These are phyloP conservation scores for Drosophila tristis DNA, from an alignment of 1,140 invertebrate genomes.

Conservation along the genomic window DNA sequence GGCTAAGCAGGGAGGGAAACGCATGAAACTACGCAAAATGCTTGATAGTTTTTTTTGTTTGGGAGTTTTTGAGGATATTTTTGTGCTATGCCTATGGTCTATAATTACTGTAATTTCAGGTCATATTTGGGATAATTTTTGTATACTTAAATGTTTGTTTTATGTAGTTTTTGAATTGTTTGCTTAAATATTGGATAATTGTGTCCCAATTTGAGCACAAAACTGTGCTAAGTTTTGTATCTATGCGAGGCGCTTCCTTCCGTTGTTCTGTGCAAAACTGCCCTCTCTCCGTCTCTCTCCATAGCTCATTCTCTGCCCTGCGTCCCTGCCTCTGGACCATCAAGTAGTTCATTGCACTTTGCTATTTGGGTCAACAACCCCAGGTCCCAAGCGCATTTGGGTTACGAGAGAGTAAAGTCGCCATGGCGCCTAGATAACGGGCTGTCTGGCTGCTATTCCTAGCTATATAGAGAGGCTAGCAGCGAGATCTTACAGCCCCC, in stretches of 20 bases:
- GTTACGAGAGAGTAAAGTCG: conserved; percentile 32
- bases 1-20: background rate
- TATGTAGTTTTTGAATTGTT: too few species aligned
- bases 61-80: background rate
- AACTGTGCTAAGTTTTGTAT: conserved; percentile 1
- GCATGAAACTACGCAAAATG: background rate
- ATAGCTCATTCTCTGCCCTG: too few species aligned
- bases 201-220: background rate
- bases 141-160: too few species aligned
- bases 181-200: background rate
- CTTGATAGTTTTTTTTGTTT: too few species aligned
- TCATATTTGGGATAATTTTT: too few species aligned
- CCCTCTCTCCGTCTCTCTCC: conserved; percentile 2
- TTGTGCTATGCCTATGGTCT: background rate
- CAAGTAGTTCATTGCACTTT: conserved; percentile 80
- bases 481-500: background rate
- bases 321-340: too few species aligned
- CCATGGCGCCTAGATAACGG: background rate
- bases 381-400: conserved; percentile 49
- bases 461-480: background rate
- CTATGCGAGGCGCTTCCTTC: background rate
- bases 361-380: conserved; percentile 83
- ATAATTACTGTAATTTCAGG: too few species aligned
- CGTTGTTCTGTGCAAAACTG: background rate
- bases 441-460: background rate